Conservation (phyloP, 1,140 invertebrate species). For the Sarcophaga peregrina region DNA sequence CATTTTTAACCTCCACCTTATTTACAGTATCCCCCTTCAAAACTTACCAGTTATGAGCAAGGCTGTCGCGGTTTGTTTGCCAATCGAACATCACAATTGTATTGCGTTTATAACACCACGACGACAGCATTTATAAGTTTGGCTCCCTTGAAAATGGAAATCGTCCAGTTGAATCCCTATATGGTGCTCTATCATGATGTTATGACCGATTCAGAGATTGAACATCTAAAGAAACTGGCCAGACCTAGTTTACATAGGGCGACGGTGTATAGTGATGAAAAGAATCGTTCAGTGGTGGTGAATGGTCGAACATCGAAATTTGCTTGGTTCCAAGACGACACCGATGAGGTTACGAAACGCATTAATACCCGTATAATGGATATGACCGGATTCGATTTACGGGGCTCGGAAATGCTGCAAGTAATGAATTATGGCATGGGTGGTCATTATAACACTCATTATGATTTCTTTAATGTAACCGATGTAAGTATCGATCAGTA, state of each 20-base stretch:
- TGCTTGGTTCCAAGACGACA: slow-evolving; percentile 90
- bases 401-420: slow-evolving; percentile 72
- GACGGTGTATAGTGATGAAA: slow-evolving; percentile 95
- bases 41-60: slow-evolving; percentile 76
- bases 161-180: slow-evolving; percentile 85
- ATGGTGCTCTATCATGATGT: slow-evolving; percentile 92
- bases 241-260: slow-evolving; percentile 90
- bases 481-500: slow-evolving; percentile 47
- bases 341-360: slow-evolving; percentile 79
- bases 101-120: slow-evolving; percentile 82
- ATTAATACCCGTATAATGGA: slow-evolving; percentile 80
- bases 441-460: slow-evolving; percentile 78
- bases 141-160: slow-evolving; percentile 91
- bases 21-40: slow-evolving; percentile 55
- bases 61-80: slow-evolving; percentile 87
- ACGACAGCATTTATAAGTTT: slow-evolving; percentile 77
- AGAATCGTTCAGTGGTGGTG: slow-evolving; percentile 91
- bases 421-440: slow-evolving; percentile 78
- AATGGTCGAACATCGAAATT: slow-evolving; percentile 97
- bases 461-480: slow-evolving; percentile 70
- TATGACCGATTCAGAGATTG: slow-evolving; percentile 89
- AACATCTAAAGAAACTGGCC: slow-evolving; percentile 86
- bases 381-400: slow-evolving; percentile 84
- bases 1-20: slow-evolving; percentile 73
- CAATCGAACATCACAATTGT: slow-evolving; percentile 68